Conservation (phyloP, 2,888 invertebrate species). For the Limnephilus auricula region DNA sequence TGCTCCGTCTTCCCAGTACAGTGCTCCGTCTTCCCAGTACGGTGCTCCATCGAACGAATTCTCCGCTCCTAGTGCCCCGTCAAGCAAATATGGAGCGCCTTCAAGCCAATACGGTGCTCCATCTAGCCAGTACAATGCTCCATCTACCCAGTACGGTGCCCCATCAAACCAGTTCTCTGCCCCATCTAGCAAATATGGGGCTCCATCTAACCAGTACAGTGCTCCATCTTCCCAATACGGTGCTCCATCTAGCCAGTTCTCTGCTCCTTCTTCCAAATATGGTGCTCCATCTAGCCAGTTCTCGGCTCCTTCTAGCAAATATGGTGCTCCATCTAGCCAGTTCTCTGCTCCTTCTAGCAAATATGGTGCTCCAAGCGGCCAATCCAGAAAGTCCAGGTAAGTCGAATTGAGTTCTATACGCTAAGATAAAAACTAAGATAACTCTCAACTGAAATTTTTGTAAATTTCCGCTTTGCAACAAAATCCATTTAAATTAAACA, state of each 20-base stretch:
- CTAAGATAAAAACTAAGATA: too few relatives aligned
- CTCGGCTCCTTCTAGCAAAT: constrained; percentile 68
- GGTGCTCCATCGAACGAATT: background rate
- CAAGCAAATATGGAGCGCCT: constrained; percentile 67
- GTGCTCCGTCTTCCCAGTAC: too few relatives aligned
- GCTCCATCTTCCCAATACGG: constrained; percentile 67
- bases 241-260: constrained; percentile 65
- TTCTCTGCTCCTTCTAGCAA: constrained; percentile 69
- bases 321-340: constrained; percentile 69
- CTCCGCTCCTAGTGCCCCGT: constrained; percentile 64
- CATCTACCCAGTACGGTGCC: constrained; percentile 68
- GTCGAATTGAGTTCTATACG: constrained; percentile 51
- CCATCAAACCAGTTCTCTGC: constrained; percentile 62
- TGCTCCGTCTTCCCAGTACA: too few relatives aligned
- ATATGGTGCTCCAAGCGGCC: constrained; percentile 68
- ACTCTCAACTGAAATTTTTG: too few relatives aligned
- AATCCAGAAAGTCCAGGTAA: constrained; percentile 53
- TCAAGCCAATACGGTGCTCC: constrained; percentile 71
- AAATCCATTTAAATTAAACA: too few relatives aligned
- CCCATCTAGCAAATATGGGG: constrained; percentile 67
- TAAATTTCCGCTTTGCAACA: too few relatives aligned
- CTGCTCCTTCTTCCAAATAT: constrained; percentile 68
- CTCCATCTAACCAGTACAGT: constrained; percentile 71
- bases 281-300: constrained; percentile 70
- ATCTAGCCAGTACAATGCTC: constrained; percentile 67